Evolutionary conservation across 2,113 vertebrate species (phyloP).

Genomic region (Saccopteryx bilineata): DNA sequence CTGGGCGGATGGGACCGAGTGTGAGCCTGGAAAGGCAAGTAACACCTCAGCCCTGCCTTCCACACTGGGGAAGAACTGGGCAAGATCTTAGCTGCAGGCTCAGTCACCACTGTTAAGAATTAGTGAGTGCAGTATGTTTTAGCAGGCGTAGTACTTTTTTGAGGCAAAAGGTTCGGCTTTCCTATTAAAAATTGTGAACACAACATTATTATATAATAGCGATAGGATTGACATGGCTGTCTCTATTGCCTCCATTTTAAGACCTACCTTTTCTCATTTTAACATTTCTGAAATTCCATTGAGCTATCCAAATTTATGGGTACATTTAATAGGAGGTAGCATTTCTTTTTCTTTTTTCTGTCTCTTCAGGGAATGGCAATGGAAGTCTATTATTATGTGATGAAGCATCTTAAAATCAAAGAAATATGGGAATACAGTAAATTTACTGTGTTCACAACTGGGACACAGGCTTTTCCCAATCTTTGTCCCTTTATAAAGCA

Average conservation of each 20-base stretch:
- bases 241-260: neutral
- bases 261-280: neutral
- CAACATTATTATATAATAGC: no score
- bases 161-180: neutral
- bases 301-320: neutral
- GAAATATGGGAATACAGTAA: neutral
- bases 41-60: rapidly evolving
- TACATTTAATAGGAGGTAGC: neutral
- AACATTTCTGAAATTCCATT: neutral
- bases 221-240: neutral
- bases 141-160: neutral
- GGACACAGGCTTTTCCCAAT: neutral
- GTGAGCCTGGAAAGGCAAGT: slow-evolving; percentile 95
- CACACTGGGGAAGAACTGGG: neutral
- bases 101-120: neutral
- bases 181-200: neutral
- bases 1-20: slow-evolving; percentile 98
- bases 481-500: neutral
- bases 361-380: neutral
- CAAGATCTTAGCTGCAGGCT: no score
- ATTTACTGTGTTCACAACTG: neutral
- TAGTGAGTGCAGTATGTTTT: no score
- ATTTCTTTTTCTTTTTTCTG: neutral
- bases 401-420: neutral
- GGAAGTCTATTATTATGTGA: neutral